Evolutionary conservation across 1,140 invertebrate genomes (phyloP).

Genomic region (Drosophila biarmipes): DNA sequence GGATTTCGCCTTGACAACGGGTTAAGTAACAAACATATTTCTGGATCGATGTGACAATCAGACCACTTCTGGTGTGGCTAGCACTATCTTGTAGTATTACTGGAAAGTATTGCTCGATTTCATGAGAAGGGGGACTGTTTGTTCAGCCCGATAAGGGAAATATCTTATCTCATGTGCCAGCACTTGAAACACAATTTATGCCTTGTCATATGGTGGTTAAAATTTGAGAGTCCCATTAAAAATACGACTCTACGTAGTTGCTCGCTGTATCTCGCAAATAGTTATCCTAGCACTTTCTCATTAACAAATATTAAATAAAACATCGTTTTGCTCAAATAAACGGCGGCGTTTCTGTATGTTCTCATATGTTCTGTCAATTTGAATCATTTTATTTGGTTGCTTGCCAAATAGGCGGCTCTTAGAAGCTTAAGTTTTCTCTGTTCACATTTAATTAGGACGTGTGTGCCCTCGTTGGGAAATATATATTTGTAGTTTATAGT

Average conservation of each 20-base stretch:
- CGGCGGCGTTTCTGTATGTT: neutral
- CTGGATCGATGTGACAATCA: constrained; percentile 21
- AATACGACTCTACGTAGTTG: neutral
- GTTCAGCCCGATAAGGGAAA: constrained; percentile 4
- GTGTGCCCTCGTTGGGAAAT: constrained; percentile 19
- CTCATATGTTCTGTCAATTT: constrained; percentile 36
- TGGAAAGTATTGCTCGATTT: neutral
- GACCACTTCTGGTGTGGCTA: neutral
- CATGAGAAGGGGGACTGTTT: neutral
- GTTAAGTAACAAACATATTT: constrained; percentile 38
- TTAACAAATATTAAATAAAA: neutral
- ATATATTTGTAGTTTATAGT: constrained; percentile 26
- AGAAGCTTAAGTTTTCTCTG: constrained; percentile 46
- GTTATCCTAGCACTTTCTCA: neutral
- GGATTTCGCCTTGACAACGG: constrained; percentile 28
- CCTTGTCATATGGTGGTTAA: neutral
- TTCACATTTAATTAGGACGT: constrained; percentile 66
- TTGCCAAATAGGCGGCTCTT: constrained; percentile 63
- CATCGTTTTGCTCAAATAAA: neutral
- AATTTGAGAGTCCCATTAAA: neutral
- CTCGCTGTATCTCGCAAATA: neutral
- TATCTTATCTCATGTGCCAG: constrained; percentile 11
- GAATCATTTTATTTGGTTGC: constrained; percentile 70
- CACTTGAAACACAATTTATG: neutral
- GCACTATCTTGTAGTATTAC: neutral